Base-by-base conservation (phyloP, 1,140 invertebrate genomes). In the Megathymus violae region DNA sequence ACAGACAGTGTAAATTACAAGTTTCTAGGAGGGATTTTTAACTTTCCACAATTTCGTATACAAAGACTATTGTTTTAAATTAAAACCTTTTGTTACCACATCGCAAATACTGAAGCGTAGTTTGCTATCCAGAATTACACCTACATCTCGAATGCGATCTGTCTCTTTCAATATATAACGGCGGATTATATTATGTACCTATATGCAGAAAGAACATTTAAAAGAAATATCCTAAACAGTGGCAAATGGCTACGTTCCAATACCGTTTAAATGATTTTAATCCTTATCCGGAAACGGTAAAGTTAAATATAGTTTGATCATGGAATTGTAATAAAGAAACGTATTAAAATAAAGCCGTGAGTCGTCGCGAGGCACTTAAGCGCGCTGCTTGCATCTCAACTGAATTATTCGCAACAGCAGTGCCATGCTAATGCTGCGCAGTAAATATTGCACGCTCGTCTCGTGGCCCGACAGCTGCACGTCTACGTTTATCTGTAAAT, bases 351-450 rank as follows among this genome's bases (percentile, higher is more conserved):
- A 34, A 36, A 50, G 31, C 27, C 6, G 47, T 31, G 25, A 48
- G 46, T 50, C 25, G 47, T 50, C 27, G 48, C 34, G 48, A 52
- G 17, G 50, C 50, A 52, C 50, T 52, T 52, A 40, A 25, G 38
- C 51, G 19, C 51, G 51, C 41, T 19, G 15, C 25, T 48, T 17
- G 17, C 11, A 25, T 36, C 34, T 40, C 36, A 13, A 13, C 51
- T 54, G 36, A 27, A 54, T 43, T 27, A 54, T 54, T 43, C 38
- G 11, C 51, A 13, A 10, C 14, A 14, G 34, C 34, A 25, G 36
- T 13, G 13, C n/a, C 13, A 4, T n/a, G 16, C 52, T 56, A 56
- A 56, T 31, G 52, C 36, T n/a, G 38, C 13, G 38, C 52, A 16
- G 13, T 44, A 56, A 43, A 56, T 44, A 56, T 44, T 44, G 22